Base-by-base conservation (phyloP, 2,113 vertebrate species). In the Vulpes lagopus region DNA sequence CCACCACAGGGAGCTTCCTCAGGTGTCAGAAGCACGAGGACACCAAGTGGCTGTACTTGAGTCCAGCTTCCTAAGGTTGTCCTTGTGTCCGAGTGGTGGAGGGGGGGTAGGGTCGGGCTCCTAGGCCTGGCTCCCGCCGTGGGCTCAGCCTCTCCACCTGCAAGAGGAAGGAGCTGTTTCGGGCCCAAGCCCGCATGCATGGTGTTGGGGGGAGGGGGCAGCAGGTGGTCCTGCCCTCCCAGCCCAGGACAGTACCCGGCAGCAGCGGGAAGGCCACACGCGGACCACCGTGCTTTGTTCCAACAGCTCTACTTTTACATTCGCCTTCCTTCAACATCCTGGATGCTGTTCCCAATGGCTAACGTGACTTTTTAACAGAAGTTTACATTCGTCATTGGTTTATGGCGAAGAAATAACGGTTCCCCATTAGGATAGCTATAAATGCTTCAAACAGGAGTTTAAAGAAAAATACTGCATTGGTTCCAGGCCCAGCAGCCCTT, bases 21-120 rank as follows among this genome's bases (percentile, higher is more conserved):
- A 2, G 94, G 81, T 55, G 20, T 65, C 76, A 3, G 55, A 60
- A 3, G n/a, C 23, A 49, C 23, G 2, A 17, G 69, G 69, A 55
- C 27, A 53, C 25, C 2, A 11, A 15, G 11, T 2, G 57, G 43
- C 43, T 5, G 12, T 65, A n/a, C 10, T 14, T 35, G 30, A 49
- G 25, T 51, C 51, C 65, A 27, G 9, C 17, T 43, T 62, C 86
- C 83, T 27, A 15, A 87, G 85, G 59, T 49, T 76, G 80, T 82
- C 55, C 80, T 2, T 25, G 65, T 4, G 35, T 32, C 80, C 0
- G 0, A 10, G 49, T 4, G 9, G 16, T 3, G 2, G 53, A 38
- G 25, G 22, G 55, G 32, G 8, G 62, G 55, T 55, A 27, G 8
- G 67, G 15, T 25, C n/a, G 0, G 0, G 49, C 49, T 16, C 43